Evolutionary conservation across 1,140 invertebrate species (phyloP).

Genomic region (Drosophila repleta): DNA sequence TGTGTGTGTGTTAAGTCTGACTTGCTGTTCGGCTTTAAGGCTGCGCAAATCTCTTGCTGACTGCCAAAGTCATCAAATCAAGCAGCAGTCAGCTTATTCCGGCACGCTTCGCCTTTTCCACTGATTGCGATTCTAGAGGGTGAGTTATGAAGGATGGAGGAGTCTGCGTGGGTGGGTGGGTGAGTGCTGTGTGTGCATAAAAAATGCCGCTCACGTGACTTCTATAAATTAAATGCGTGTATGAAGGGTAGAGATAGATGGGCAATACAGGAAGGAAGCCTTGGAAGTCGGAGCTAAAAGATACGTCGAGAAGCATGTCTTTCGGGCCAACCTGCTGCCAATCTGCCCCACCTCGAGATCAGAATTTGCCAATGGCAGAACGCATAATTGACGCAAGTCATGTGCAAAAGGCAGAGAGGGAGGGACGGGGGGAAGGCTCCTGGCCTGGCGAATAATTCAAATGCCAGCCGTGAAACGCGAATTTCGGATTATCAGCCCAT

Average conservation of each 20-base stretch:
- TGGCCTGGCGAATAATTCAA: slow-evolving; percentile 49
- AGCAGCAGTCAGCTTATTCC: slow-evolving; percentile 45
- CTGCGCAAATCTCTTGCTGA: slow-evolving; percentile 44
- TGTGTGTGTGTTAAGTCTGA: not conserved
- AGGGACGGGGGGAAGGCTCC: not conserved
- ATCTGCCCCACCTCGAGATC: not conserved
- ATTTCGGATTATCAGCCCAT: slow-evolving; percentile 31
- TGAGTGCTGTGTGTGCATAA: slow-evolving; percentile 36
- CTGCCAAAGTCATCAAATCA: slow-evolving; percentile 62
- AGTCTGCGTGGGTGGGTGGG: not conserved
- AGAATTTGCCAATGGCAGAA: slow-evolving; percentile 29
- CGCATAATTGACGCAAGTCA: slow-evolving; percentile 70
- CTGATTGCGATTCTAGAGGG: slow-evolving; percentile 40
- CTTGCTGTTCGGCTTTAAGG: slow-evolving; percentile 8
- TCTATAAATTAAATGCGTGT: slow-evolving; percentile 71
- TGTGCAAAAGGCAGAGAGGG: slow-evolving; percentile 22
- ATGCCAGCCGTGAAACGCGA: slow-evolving; percentile 41
- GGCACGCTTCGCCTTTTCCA: slow-evolving; percentile 29
- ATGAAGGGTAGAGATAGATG: slow-evolving; percentile 29
- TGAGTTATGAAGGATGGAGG: slow-evolving; percentile 2
- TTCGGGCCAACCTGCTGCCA: not conserved
- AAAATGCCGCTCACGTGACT: slow-evolving; percentile 73
- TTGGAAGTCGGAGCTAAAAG: slow-evolving; percentile 43
- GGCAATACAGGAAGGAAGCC: slow-evolving; percentile 41
- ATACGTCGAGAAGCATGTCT: slow-evolving; percentile 29